Base-by-base conservation (phyloP, 1,140 invertebrate genomes). In the Gonatopus flavifemur region DNA sequence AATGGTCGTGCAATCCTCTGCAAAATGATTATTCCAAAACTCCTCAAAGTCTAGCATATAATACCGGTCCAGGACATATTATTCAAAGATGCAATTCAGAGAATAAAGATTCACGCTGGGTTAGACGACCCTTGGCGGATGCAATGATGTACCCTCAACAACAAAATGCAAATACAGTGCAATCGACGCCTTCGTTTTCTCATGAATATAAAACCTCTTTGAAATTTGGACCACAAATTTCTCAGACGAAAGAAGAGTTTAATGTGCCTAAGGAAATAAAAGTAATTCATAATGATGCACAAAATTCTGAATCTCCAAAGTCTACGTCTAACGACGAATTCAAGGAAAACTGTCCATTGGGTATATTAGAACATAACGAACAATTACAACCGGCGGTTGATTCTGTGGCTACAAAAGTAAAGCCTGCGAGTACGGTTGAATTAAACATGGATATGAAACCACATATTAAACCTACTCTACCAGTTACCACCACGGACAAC, bases 71-170 rank as follows among this genome's bases (percentile, higher is more conserved):
- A 72, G 68, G 28, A n/a, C 62, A 61, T 43, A 57, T 44, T 15
- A 61, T 41, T 49, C 22, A 39, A 7, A 66, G 64, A 36, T 16
- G 24, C 12, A 74, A 66, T 44, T 45, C 40, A 18, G 38, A n/a
- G n/a, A n/a, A n/a, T n/a, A n/a, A n/a, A n/a, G n/a, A n/a, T n/a
- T n/a, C n/a, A n/a, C n/a, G n/a, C n/a, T n/a, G n/a, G n/a, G n/a
- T 50, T 0, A 66, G 69, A 25, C 55, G 56, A 46, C 73, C 74
- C 21, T 54, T 76, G 40, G 47, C 46, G 18, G 69, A 72, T 40
- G 52, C 68, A 31, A 55, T 52, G 44, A 33, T 2, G 30, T 47
- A 42, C 3, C 16, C n/a, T 21, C 39, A 39, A 39, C 10, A 28
- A 7, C 25, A 28, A 28, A 6, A 28, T 36, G 22, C 9, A 2